Percentiles rank a stretch among this genome's conserved stretches.
These are phyloP conservation scores for Malachius bipustulatus DNA, from an alignment of 2,888 invertebrate genomes.

Conservation along the genomic window DNA sequence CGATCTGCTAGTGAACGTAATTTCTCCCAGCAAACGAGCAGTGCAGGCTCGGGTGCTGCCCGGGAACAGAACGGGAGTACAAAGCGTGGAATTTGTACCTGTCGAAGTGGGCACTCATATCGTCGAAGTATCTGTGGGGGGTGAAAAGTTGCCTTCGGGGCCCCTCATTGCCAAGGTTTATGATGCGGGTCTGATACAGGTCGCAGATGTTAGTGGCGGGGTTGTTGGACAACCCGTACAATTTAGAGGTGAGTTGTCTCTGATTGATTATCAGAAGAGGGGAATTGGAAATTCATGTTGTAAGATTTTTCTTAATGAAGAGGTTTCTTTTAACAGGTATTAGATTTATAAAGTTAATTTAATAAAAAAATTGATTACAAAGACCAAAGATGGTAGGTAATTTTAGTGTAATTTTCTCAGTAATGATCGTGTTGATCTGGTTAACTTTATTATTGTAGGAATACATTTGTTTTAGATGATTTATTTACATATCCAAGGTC, in stretches of 20 bases:
- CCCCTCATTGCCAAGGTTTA: constrained; percentile 91
- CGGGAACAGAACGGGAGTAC: constrained; percentile 60
- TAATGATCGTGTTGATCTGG: too few relatives aligned
- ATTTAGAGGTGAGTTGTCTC: constrained; percentile 64
- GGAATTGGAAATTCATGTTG: constrained; percentile 4
- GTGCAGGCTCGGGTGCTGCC: constrained; percentile 73
- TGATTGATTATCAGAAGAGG: too few relatives aligned
- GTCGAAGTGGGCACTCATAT: constrained; percentile 90
- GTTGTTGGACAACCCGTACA: constrained; percentile 93
- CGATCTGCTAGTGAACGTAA: constrained; percentile 52
- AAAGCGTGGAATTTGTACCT: constrained; percentile 85
- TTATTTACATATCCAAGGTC: too few relatives aligned
- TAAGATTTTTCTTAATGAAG: too few relatives aligned
- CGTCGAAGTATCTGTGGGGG: constrained; percentile 78
- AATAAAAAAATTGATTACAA: too few relatives aligned
- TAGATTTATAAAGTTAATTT: too few relatives aligned
- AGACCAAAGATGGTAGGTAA: too few relatives aligned
- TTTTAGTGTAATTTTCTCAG: too few relatives aligned
- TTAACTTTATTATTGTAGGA: too few relatives aligned
- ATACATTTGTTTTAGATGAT: too few relatives aligned
- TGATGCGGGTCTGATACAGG: constrained; percentile 85
- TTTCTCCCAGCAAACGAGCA: constrained; percentile 75
- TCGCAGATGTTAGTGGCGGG: constrained; percentile 87
- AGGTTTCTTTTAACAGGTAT: too few relatives aligned
- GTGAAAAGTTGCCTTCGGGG: constrained; percentile 79